These are phyloP conservation scores for Solenodon paradoxus DNA, from an alignment of 2,113 vertebrate species.

Conservation along the genomic window DNA sequence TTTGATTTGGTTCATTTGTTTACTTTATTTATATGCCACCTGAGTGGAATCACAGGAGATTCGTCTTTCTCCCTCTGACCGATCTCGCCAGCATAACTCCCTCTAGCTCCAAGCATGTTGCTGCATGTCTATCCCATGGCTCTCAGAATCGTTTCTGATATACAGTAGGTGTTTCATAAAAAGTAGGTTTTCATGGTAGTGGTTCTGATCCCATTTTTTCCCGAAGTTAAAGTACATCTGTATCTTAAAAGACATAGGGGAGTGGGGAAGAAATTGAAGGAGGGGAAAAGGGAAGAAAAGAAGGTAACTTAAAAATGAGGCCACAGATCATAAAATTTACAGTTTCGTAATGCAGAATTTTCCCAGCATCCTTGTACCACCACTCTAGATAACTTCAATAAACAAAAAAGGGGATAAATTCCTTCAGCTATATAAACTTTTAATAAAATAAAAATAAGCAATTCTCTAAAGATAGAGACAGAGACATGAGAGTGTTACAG, in stretches of 20 bases:
- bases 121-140: fast-evolving
- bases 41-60: too few species aligned
- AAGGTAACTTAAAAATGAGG: not conserved
- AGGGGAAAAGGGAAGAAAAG: not conserved
- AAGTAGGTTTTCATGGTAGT: not conserved
- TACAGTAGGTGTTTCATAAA: not conserved
- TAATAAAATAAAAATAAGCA: too few species aligned
- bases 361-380: not conserved
- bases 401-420: not conserved
- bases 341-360: not conserved
- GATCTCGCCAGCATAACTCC: too few species aligned
- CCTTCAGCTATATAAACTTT: too few species aligned
- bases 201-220: not conserved
- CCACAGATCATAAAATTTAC: not conserved
- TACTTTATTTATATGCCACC: too few species aligned
- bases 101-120: too few species aligned
- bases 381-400: not conserved
- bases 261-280: not conserved
- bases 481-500: too few species aligned
- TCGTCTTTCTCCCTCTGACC: too few species aligned
- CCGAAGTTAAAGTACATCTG: not conserved
- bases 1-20: too few species aligned
- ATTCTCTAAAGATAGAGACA: too few species aligned
- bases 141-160: not conserved
- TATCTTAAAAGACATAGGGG: not conserved